Conservation (phyloP, 2,113 vertebrate genomes). For the Elanus axillaris region DNA sequence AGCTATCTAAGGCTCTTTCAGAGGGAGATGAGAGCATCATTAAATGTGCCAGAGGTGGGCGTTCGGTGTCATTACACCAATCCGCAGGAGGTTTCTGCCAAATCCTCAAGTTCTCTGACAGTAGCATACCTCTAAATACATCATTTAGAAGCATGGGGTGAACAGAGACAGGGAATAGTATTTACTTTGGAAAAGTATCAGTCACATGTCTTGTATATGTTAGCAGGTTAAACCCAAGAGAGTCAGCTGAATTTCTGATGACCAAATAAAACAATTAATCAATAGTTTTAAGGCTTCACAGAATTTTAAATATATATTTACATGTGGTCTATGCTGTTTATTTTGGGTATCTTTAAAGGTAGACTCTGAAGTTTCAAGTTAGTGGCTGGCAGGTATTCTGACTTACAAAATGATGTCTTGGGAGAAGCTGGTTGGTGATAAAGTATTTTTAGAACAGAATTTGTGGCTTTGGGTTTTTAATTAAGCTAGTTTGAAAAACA, state of each 20-base stretch:
- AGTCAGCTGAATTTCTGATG: neutral
- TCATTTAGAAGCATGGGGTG: neutral
- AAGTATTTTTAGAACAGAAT: neutral
- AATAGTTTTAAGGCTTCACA: slow-evolving; percentile 5
- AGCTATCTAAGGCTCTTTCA: neutral
- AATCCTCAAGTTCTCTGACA: neutral
- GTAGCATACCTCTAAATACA: neutral
- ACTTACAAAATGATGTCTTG: neutral
- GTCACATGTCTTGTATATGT: neutral
- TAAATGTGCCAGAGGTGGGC: neutral
- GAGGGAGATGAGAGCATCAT: neutral
- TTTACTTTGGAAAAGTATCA: slow-evolving; percentile 25
- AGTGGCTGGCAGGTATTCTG: neutral
- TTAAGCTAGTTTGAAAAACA: neutral
- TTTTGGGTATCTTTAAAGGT: slow-evolving; percentile 27
- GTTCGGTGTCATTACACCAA: neutral
- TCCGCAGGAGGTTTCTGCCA: neutral
- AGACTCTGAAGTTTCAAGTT: slow-evolving; percentile 26
- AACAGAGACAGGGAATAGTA: neutral
- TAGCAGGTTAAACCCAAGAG: slow-evolving; percentile 6
- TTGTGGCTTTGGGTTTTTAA: neutral
- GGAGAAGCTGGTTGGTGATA: neutral
- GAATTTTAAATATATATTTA: slow-evolving; percentile 32
- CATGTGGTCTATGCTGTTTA: neutral
- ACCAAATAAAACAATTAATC: slow-evolving; percentile 18